Percentiles rank a stretch among this genome's conserved stretches.
These are phyloP conservation scores for Ichneumoninae sp. DNA, from an alignment of 2,888 invertebrate genomes.

Conservation along the genomic window DNA sequence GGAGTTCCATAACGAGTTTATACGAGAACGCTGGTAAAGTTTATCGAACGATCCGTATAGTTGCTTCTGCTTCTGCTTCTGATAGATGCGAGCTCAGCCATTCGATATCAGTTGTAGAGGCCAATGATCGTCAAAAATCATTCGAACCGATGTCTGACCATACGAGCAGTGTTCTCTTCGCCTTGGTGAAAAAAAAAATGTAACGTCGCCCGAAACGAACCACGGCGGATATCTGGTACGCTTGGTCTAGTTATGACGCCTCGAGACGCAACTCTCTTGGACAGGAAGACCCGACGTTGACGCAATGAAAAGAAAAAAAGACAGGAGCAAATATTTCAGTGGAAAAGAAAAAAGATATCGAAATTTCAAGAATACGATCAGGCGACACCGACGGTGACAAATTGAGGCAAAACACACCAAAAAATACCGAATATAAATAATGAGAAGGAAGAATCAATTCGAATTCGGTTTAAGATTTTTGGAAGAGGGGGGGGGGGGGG, in stretches of 20 bases:
- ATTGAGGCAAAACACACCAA: neutral
- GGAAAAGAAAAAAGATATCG: neutral
- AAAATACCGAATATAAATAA: neutral
- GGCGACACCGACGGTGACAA: conserved; percentile 16
- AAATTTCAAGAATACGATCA: conserved; percentile 13
- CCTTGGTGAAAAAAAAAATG: no score
- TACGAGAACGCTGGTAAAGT: neutral
- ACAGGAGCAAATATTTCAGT: neutral
- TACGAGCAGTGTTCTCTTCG: neutral
- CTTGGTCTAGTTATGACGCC: conserved; percentile 73
- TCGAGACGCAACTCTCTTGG: conserved; percentile 46
- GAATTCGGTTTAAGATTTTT: conserved; percentile 60
- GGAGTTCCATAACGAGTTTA: neutral
- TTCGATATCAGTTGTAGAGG: neutral
- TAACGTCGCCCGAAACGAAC: conserved; percentile 62
- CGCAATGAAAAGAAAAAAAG: conserved; percentile 13
- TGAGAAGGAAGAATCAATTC: conserved; percentile 25
- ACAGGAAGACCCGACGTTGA: conserved; percentile 42
- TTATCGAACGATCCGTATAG: neutral
- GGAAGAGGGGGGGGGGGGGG: conserved; percentile 52
- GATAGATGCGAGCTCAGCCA: neutral
- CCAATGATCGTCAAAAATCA: neutral
- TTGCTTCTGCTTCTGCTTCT: neutral
- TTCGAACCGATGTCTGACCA: neutral
- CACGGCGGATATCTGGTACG: conserved; percentile 76